Conservation (phyloP, 2,797 vertebrate species). For the Eulemur albifrons region DNA sequence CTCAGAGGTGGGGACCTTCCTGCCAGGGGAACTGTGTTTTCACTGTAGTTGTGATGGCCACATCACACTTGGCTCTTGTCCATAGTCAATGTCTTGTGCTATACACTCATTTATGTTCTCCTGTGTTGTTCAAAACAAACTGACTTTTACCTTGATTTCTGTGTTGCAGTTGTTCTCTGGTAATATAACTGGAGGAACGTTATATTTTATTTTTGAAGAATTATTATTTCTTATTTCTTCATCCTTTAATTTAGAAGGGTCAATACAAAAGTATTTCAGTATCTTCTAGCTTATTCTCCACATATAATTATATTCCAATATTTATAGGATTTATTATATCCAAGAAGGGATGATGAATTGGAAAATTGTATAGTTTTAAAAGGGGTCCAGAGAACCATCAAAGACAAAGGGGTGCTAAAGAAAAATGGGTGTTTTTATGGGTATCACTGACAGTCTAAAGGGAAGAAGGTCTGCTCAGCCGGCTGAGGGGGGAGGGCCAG, state of each 20-base stretch:
- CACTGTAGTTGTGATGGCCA: accelerated
- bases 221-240: not conserved
- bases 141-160: not conserved
- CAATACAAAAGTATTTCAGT: not conserved
- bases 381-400: not conserved
- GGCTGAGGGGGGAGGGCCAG: not conserved
- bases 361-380: not conserved
- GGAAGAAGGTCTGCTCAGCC: not conserved
- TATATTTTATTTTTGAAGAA: not conserved
- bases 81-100: accelerated
- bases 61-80: accelerated
- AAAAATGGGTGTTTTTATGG: accelerated
- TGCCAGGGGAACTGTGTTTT: not conserved
- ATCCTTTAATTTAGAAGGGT: not conserved
- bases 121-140: not conserved
- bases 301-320: accelerated
- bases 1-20: accelerated
- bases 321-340: not conserved
- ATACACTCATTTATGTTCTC: accelerated
- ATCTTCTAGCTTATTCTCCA: not conserved
- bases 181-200: not conserved
- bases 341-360: not conserved
- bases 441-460: not conserved
- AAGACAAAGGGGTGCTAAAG: accelerated
- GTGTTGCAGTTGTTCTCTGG: not conserved